Base-by-base conservation (phyloP, 2,797 vertebrate species). In the Morus bassanus region DNA sequence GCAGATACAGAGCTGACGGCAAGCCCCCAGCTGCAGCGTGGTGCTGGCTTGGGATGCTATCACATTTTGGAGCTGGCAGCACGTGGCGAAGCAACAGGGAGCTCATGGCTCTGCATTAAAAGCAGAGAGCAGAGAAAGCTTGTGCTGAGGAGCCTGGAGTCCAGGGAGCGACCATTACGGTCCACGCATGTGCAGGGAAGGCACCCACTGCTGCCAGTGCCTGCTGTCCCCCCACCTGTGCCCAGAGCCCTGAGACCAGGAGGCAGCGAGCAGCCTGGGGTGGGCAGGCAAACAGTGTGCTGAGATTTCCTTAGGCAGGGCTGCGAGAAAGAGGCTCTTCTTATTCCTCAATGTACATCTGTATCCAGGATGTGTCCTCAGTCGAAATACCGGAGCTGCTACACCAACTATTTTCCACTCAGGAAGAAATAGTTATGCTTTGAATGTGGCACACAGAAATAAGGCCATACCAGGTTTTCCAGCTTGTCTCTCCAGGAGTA, bases 151-250 rank as follows among this genome's bases (percentile, higher is more conserved):
- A 80, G 37, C 6, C 21, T 18, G 27, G 41, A n/a, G 45, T 10
- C 5, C 60, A 8, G 10, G 45, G 22, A 60, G 19, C 24, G 81
- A 60, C 33, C 53, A 1, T 4, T 15, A 22, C 1, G 45, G 15
- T 13, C 13, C 18, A 0, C 0, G 0, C 0, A 0, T 5, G 31
- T 13, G 60, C 24, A 16, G 57, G 63, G n/a, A 28, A 46, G 88
- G 74, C 43, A 65, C 65, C 56, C 73, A 11, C 13, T 10, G 35
- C 54, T 79, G 80, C 41, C 59, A 51, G 37, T 1, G 2, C 74
- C 37, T 15, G 50, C 24, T 51, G 39, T 63, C 24, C 25, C 46
- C 46, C 30, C 45, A 6, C 13, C 28, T 23, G 54, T 82, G 67
- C 50, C 76, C 59, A 18, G 10, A 45, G 48, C 53, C 27, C 7